Evolutionary conservation across 2,113 vertebrate species (phyloP), one percentile per base, ranked within the genome.

Genomic region (Notiomystis cincta): DNA sequence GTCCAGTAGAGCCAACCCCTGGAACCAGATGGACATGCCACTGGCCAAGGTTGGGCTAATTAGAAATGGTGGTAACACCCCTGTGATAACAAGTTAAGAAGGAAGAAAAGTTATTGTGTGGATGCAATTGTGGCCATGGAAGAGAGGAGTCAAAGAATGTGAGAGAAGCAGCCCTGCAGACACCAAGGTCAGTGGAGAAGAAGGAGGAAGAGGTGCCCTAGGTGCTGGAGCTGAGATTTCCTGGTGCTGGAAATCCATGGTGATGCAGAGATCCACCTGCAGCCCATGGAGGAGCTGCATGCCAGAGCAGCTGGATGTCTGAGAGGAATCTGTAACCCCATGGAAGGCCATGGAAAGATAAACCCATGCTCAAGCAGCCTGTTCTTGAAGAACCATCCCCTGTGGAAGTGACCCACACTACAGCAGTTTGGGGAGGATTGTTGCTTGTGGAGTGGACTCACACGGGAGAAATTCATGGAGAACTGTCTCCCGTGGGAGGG

Each of bases 21-120:
- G 31, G 35, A 20, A 57, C 30, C 20, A 16, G 24, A 57, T 2
- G 8, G 35, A 66, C 7, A 8, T 11, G 20, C 8, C 13, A 30
- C 42, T 42, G 25, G 35, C 13, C 50, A 85, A 56, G 50, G n/a
- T 6, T n/a, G 8, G 28, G 42, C 20, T 51, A 42, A 9, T n/a
- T 48, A 56, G 40, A 64, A 73, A n/a, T 47, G 8, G 10, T 30
- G 35, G 19, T 3, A 57, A 75, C 8, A 22, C 28, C 15, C 38
- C n/a, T 23, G 35, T 65, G 30, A 24, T 42, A 21, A 50, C 16
- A 42, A 35, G 40, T 23, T n/a, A 64, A 38, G 58, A 33, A 47
- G n/a, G n/a, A 47, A 53, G 33, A 54, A 30, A 25, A 40, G 60
- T 5, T n/a, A n/a, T 9, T 16, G 42, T 0, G 1, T 30, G 40